phyloP scores from a whole-genome alignment of 2,113 vertebrate genomes.

The Pteruthius melanotis region DNA sequence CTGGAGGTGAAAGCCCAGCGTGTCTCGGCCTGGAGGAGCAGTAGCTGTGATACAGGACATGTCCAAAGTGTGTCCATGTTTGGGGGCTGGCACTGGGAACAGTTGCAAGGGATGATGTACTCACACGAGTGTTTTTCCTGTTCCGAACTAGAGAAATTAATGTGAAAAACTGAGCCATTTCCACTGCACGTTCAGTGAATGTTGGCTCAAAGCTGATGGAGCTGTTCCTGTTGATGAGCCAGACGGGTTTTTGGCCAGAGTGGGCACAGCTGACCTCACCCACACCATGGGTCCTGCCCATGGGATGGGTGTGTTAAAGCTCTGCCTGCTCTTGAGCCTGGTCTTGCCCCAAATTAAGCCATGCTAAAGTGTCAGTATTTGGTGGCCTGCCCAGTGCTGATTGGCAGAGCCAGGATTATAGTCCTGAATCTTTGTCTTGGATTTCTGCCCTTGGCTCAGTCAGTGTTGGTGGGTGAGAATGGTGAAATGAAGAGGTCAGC shows the following conservation, averaged over 20 bases:
- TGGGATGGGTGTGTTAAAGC: neutral
- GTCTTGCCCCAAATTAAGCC: neutral
- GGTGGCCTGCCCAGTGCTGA: neutral
- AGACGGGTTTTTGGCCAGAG: neutral
- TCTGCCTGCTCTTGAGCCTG: neutral
- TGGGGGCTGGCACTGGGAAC: neutral
- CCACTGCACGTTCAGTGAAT: neutral
- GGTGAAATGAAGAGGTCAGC: neutral
- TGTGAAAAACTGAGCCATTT: neutral
- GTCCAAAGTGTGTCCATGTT: rapidly evolving
- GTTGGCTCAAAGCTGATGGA: neutral
- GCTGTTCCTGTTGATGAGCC: neutral
- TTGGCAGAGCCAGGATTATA: neutral
- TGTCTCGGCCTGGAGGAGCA: neutral
- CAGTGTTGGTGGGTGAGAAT: neutral
- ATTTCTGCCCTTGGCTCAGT: neutral
- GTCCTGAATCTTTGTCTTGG: neutral
- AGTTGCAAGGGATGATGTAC: neutral
- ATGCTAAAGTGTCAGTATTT: neutral
- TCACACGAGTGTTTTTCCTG: neutral
- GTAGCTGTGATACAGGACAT: neutral
- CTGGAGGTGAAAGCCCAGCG: rapidly evolving
- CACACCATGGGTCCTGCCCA: neutral
- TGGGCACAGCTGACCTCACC: neutral
- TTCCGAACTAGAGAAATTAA: neutral